Evolutionary conservation across 1,140 invertebrate species (phyloP).

Genomic region (Parasteatoda tepidariorum): DNA sequence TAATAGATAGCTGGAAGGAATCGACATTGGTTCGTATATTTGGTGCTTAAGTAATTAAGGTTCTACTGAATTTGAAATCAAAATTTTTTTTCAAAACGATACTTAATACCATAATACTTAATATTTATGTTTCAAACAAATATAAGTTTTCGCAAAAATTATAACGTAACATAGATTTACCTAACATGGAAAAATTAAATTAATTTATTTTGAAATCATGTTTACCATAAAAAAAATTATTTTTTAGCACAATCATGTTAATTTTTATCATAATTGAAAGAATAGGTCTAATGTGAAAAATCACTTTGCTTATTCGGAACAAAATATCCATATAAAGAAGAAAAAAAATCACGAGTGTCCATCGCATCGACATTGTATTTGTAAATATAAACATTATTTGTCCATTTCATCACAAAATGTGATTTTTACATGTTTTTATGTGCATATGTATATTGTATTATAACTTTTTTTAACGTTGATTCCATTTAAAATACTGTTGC

Average conservation of each 20-base stretch:
- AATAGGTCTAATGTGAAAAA: not conserved
- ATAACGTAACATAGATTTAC: too few relatives aligned
- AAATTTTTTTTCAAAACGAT: too few relatives aligned
- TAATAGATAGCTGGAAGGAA: too few relatives aligned
- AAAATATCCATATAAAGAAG: conserved; percentile 10
- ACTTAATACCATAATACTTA: too few relatives aligned
- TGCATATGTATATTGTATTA: conserved; percentile 58
- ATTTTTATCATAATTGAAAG: not conserved
- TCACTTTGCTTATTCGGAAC: conserved; percentile 24
- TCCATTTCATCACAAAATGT: conserved; percentile 56
- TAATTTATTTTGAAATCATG: too few relatives aligned
- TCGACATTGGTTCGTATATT: too few relatives aligned
- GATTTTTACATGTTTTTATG: conserved; percentile 61
- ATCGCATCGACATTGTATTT: conserved; percentile 34
- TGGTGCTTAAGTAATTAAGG: too few relatives aligned
- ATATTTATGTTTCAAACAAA: too few relatives aligned
- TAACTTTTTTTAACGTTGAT: conserved; percentile 49
- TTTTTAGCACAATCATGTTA: not conserved
- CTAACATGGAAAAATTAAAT: too few relatives aligned
- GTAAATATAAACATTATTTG: conserved; percentile 58
- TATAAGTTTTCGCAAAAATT: too few relatives aligned
- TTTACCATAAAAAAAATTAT: too few relatives aligned
- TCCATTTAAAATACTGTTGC: conserved; percentile 47
- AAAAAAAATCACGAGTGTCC: not conserved
- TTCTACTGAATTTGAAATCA: too few relatives aligned